phyloP scores from a whole-genome alignment of 2,888 invertebrate species.

The Strigamia transsilvanica region DNA sequence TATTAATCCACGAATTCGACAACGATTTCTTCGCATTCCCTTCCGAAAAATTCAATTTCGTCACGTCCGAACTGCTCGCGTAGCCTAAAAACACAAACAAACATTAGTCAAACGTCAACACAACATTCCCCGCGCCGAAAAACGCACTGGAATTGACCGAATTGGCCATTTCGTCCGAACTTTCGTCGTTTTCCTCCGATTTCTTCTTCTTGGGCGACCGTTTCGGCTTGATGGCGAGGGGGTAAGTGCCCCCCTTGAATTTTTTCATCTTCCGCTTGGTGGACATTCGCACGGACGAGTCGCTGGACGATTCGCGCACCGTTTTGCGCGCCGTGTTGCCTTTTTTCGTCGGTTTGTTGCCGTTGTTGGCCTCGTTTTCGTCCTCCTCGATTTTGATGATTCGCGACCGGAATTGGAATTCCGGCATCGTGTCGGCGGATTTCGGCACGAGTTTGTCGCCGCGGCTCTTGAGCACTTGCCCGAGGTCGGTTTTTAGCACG shows the following conservation, averaged over 20 bases:
- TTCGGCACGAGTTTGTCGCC: background rate
- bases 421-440: background rate
- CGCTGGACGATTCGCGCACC: background rate
- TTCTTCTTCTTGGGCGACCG: background rate
- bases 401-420: background rate
- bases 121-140: no score
- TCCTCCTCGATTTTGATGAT: background rate
- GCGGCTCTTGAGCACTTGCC: slow-evolving; percentile 36
- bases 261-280: slow-evolving; percentile 18
- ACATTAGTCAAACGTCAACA: no score
- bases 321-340: background rate
- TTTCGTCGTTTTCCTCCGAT: background rate
- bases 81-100: background rate
- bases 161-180: background rate
- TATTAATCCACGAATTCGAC: slow-evolving; percentile 13
- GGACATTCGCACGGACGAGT: background rate
- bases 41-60: background rate
- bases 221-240: background rate
- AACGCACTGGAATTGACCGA: no score
- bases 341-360: background rate
- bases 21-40: background rate
- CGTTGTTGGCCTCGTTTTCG: background rate
- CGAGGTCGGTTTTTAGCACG: slow-evolving; percentile 32
- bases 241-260: slow-evolving; percentile 48
- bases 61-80: background rate